Percentiles rank a stretch among this genome's conserved stretches.
These are phyloP conservation scores for Plutella xylostella DNA, from an alignment of 2,888 invertebrate species.

Conservation along the genomic window DNA sequence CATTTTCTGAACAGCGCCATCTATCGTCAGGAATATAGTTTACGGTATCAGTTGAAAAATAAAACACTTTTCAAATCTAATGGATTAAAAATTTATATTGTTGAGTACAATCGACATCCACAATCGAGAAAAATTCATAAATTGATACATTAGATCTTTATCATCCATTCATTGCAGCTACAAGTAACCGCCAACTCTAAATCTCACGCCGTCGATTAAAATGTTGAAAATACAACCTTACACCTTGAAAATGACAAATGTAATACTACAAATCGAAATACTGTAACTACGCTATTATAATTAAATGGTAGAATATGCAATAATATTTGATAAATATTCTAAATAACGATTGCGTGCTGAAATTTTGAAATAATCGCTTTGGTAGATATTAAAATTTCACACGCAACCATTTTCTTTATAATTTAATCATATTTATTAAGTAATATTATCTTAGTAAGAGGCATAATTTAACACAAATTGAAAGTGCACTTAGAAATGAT, in stretches of 20 bases:
- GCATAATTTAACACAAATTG: slow-evolving; percentile 33
- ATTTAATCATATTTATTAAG: slow-evolving; percentile 26
- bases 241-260: slow-evolving; percentile 55
- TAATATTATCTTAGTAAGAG: slow-evolving; percentile 34
- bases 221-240: slow-evolving; percentile 46
- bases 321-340: slow-evolving; percentile 41
- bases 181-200: too few relatives aligned
- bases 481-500: slow-evolving; percentile 41
- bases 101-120: slow-evolving; percentile 64
- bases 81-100: slow-evolving; percentile 69
- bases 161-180: too few relatives aligned
- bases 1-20: neutral
- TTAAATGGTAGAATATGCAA: slow-evolving; percentile 53
- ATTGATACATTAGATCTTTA: too few relatives aligned
- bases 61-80: slow-evolving; percentile 51
- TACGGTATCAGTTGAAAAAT: too few relatives aligned
- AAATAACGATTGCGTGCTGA: slow-evolving; percentile 30
- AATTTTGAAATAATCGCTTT: slow-evolving; percentile 21
- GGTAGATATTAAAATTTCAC: slow-evolving; percentile 23
- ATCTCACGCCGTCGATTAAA: too few relatives aligned
- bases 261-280: slow-evolving; percentile 60
- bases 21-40: too few relatives aligned
- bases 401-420: slow-evolving; percentile 42
- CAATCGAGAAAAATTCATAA: slow-evolving; percentile 44
- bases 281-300: slow-evolving; percentile 52